Evolutionary conservation across 2,888 invertebrate genomes (phyloP).

Genomic region (Gastrophysa polygoni): DNA sequence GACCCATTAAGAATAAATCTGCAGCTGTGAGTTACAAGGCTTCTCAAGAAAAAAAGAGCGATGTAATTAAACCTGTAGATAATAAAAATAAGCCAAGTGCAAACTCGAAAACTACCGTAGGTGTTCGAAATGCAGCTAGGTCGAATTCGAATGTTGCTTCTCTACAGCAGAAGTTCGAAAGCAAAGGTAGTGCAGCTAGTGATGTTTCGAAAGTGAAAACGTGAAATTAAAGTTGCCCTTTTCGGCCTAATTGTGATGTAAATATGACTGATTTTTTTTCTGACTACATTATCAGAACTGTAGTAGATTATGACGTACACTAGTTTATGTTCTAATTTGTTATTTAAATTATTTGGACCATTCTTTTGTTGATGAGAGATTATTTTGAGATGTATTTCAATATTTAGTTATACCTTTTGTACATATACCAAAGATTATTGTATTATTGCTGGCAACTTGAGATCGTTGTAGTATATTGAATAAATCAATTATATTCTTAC

Average conservation of each 20-base stretch:
- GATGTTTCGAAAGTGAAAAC: slow-evolving; percentile 31
- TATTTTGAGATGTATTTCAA: slow-evolving; percentile 30
- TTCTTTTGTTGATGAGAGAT: slow-evolving; percentile 27
- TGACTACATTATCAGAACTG: slow-evolving; percentile 11
- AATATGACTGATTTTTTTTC: slow-evolving; percentile 17
- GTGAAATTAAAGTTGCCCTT: slow-evolving; percentile 20
- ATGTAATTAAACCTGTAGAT: slow-evolving; percentile 48
- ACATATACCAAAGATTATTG: slow-evolving; percentile 50
- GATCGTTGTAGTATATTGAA: slow-evolving; percentile 33
- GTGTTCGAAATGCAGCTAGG: slow-evolving; percentile 60
- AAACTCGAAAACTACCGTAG: slow-evolving; percentile 48
- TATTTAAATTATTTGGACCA: slow-evolving; percentile 32
- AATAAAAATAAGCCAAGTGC: slow-evolving; percentile 34
- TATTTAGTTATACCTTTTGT: slow-evolving; percentile 46
- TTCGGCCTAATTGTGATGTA: background rate
- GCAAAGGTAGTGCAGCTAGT: slow-evolving; percentile 46
- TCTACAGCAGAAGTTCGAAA: slow-evolving; percentile 80
- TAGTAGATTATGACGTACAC: slow-evolving; percentile 27
- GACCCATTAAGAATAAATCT: slow-evolving; percentile 56
- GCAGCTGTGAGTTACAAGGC: slow-evolving; percentile 58
- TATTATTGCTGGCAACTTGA: slow-evolving; percentile 33
- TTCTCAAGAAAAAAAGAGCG: slow-evolving; percentile 51
- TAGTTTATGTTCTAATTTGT: slow-evolving; percentile 36
- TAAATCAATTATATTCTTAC: slow-evolving; percentile 13
- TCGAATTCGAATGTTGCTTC: slow-evolving; percentile 75